Evolutionary conservation across 1,140 invertebrate genomes (phyloP), one percentile per base, ranked within the genome.

Genomic region (Drosophila leontia): DNA sequence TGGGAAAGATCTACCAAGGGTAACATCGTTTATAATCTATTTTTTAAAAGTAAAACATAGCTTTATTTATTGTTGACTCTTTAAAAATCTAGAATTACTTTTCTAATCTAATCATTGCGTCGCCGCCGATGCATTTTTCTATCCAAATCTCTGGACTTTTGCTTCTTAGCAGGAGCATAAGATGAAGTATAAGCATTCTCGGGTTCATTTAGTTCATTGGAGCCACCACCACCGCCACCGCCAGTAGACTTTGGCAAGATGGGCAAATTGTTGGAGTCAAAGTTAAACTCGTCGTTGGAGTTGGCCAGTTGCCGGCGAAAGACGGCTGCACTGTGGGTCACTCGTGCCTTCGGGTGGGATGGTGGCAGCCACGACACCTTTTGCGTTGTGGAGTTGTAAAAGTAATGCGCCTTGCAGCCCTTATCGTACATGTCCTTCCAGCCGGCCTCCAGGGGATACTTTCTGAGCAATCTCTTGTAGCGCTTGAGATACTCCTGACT

Each of bases 361-460:
- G 99, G 98, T 41, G 98, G 97, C 51, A 99, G 91, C 99, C 99
- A 99, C 5, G 97, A 97, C 1, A 99, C 99, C 70, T 75, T 78
- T 50, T 87, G 78, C 6, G 82, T 50, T 15, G 29, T 39, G 0
- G 75, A 42, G 57, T 86, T 91, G 8, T 71, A 91, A 32, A 92
- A 92, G 37, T 92, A 92, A 44, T 82, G 79, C 13, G 61, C 94
- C 93, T 94, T 94, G 96, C 96, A 95, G 93, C 94, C 94, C 96
- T 95, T 95, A 93, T 99, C 98, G 93, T 97, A 99, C 13, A 98
- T 95, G 93, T 99, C 98, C 91, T 96, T 95, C 99, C 99, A 99
- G 50, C 96, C 96, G 57, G 96, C 94, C 1, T 98, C 97, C 50
- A 99, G 92, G 0, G 99, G 98, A 94, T 99, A 99, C 83, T 97